These are phyloP conservation scores for Leptobrachium leishanense DNA, from an alignment of 2,113 vertebrate species.

Conservation along the genomic window DNA sequence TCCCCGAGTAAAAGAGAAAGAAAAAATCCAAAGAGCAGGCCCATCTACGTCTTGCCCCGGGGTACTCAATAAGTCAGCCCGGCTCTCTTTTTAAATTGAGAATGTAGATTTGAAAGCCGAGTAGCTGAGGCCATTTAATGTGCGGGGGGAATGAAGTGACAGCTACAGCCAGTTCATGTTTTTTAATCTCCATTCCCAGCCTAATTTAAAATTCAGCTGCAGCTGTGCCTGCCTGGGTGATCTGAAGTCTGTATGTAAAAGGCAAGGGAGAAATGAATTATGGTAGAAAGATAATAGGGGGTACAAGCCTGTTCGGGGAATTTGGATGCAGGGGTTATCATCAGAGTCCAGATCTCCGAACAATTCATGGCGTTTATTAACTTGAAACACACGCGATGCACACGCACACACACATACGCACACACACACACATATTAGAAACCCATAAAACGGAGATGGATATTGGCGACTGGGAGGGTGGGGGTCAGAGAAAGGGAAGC, in stretches of 20 bases:
- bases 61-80: constrained; percentile 6
- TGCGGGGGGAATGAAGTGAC: constrained; percentile 23
- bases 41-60: constrained; percentile 10
- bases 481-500: neutral
- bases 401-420: neutral
- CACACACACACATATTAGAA: neutral
- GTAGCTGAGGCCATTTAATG: constrained; percentile 39
- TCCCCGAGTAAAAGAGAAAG: neutral
- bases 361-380: constrained; percentile 23
- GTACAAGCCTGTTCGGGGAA: constrained; percentile 15
- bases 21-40: neutral
- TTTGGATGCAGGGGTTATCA: constrained; percentile 27
- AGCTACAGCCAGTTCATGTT: constrained; percentile 44
- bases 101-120: constrained; percentile 40
- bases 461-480: neutral
- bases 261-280: constrained; percentile 31
- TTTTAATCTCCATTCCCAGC: constrained; percentile 46
- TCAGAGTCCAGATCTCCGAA: constrained; percentile 28
- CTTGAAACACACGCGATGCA: neutral
- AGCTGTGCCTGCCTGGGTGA: constrained; percentile 45
- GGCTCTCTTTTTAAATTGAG: constrained; percentile 34
- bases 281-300: constrained; percentile 38
- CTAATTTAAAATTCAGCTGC: constrained; percentile 42
- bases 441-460: neutral
- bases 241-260: constrained; percentile 35